Percentiles rank a stretch among this genome's conserved stretches.
These are phyloP conservation scores for Neodiprion virginianus DNA, from an alignment of 1,140 invertebrate genomes.

Conservation along the genomic window DNA sequence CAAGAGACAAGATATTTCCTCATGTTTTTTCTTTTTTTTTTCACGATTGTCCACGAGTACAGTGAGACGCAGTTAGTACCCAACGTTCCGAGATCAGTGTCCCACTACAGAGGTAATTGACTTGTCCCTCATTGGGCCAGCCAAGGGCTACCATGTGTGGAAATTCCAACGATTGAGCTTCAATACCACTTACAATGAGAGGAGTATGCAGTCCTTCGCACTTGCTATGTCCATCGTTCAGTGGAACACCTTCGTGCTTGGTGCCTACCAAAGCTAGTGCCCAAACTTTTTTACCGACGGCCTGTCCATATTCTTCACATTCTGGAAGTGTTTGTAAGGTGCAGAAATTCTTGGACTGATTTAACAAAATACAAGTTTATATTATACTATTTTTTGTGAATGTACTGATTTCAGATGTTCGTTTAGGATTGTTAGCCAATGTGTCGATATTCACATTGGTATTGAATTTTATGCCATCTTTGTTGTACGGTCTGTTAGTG, in stretches of 20 bases:
- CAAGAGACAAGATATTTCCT: neutral
- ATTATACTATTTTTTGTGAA: no score
- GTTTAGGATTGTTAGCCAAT: neutral
- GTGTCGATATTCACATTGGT: neutral
- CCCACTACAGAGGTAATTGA: slow-evolving; percentile 53
- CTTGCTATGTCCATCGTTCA: slow-evolving; percentile 18
- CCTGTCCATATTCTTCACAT: slow-evolving; percentile 36
- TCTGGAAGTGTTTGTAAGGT: slow-evolving; percentile 27
- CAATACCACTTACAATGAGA: slow-evolving; percentile 51
- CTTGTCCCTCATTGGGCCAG: slow-evolving; percentile 38
- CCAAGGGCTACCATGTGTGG: slow-evolving; percentile 66
- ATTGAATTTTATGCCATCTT: neutral
- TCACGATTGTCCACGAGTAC: slow-evolving; percentile 39
- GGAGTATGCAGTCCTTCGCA: neutral
- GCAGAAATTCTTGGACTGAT: neutral
- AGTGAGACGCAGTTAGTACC: slow-evolving; percentile 60
- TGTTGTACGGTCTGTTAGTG: neutral
- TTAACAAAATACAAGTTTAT: neutral
- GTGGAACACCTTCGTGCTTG: slow-evolving; percentile 10
- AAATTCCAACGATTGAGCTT: slow-evolving; percentile 61
- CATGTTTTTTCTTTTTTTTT: neutral
- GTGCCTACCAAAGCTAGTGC: slow-evolving; percentile 31
- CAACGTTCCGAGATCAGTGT: slow-evolving; percentile 52
- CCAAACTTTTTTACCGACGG: slow-evolving; percentile 27
- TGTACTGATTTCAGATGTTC: neutral